These are phyloP conservation scores for Abscondita cerata DNA, from an alignment of 2,888 invertebrate species.

Conservation along the genomic window DNA sequence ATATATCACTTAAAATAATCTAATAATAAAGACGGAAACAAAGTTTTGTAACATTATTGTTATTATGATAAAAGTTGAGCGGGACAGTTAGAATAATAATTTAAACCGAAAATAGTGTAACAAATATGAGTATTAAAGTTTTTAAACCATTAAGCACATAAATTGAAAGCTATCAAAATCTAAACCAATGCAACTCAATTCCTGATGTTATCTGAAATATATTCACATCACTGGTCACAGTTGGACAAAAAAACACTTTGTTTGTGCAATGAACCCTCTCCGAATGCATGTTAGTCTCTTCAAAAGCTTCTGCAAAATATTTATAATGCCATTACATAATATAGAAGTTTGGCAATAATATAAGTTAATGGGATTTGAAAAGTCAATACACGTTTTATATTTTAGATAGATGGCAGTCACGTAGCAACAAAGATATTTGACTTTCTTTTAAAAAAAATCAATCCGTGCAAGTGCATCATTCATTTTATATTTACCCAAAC, in stretches of 20 bases:
- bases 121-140: conserved; percentile 29
- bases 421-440: conserved; percentile 1
- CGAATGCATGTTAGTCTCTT: conserved; percentile 21
- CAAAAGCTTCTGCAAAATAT: conserved; percentile 19
- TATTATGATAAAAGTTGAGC: not conserved
- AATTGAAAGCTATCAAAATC: conserved; percentile 45
- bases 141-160: conserved; percentile 43
- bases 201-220: conserved; percentile 41
- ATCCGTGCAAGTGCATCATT: too few relatives aligned
- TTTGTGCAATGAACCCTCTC: conserved; percentile 33
- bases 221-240: conserved; percentile 37
- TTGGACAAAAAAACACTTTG: conserved; percentile 36
- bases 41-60: not conserved
- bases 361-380: conserved; percentile 9
- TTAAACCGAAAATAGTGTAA: conserved; percentile 11
- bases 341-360: conserved; percentile 7
- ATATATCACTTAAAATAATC: not conserved
- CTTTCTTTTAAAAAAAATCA: not conserved
- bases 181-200: conserved; percentile 42
- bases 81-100: conserved; percentile 13
- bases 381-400: conserved; percentile 8
- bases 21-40: conserved; percentile 1
- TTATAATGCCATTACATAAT: conserved; percentile 12
- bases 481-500: too few relatives aligned
- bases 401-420: conserved; percentile 11